These are phyloP conservation scores for Castor canadensis DNA, from an alignment of 2,113 vertebrate genomes.

Conservation along the genomic window DNA sequence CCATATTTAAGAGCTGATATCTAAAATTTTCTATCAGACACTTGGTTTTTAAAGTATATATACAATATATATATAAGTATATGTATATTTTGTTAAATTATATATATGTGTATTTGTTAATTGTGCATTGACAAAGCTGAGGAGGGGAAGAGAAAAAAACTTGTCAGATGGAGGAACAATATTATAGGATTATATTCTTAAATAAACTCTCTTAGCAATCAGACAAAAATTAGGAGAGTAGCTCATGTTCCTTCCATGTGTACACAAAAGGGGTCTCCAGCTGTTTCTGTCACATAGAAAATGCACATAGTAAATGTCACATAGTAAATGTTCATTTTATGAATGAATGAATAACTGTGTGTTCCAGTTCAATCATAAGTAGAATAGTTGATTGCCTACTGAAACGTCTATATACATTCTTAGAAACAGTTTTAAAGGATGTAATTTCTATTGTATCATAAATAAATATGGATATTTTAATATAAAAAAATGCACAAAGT, in stretches of 20 bases:
- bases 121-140: neutral
- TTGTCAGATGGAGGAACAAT: neutral
- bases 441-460: neutral
- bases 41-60: too few species aligned
- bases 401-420: neutral
- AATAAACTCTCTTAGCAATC: neutral
- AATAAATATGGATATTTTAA: constrained; percentile 29
- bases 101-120: too few species aligned
- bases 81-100: too few species aligned
- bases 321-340: neutral
- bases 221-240: neutral
- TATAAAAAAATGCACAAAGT: neutral
- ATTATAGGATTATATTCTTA: neutral
- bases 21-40: neutral
- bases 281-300: neutral
- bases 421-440: constrained; percentile 47
- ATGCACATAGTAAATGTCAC: too few species aligned
- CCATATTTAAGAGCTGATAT: neutral
- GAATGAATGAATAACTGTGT: neutral
- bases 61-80: neutral
- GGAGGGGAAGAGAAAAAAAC: neutral
- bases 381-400: neutral
- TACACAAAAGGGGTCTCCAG: neutral
- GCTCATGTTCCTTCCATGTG: neutral
- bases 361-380: neutral